These are phyloP conservation scores for Euborellia annulipes DNA, from an alignment of 1,140 invertebrate species.

Conservation along the genomic window DNA sequence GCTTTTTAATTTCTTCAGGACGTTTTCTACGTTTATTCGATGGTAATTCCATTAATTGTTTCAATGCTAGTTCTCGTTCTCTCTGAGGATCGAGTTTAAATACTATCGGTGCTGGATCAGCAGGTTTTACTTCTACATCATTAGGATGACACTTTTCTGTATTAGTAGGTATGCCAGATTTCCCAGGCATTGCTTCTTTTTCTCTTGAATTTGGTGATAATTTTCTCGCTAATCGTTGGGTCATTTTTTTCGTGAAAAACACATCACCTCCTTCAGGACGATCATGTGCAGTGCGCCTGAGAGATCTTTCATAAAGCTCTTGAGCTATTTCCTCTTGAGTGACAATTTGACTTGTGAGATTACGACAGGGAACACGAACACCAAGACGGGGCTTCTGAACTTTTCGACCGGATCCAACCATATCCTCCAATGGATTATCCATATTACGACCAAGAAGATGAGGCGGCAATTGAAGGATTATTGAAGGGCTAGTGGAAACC, in stretches of 20 bases:
- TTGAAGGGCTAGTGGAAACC: background rate
- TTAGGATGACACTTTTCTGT: background rate
- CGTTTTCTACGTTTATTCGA: conserved; percentile 19
- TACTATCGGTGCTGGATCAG: background rate
- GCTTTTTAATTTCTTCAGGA: conserved; percentile 14
- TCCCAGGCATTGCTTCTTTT: background rate
- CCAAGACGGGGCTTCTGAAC: conserved; percentile 26
- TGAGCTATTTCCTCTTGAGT: conserved; percentile 30
- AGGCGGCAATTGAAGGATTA: conserved; percentile 11
- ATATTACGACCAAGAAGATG: conserved; percentile 17
- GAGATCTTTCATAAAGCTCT: conserved; percentile 28
- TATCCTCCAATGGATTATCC: conserved; percentile 15
- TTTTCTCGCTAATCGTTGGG: conserved; percentile 29
- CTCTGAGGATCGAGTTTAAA: conserved; percentile 27
- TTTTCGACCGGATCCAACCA: conserved; percentile 13
- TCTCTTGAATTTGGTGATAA: conserved; percentile 18
- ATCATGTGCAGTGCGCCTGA: conserved; percentile 19
- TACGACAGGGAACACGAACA: conserved; percentile 29
- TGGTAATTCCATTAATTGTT: conserved; percentile 33
- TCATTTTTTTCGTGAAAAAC: conserved; percentile 32
- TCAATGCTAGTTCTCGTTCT: conserved; percentile 34
- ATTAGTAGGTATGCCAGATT: conserved; percentile 6
- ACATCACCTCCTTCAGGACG: conserved; percentile 26
- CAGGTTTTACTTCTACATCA: background rate
- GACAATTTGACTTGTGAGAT: conserved; percentile 31